A percentile compares a stretch with the other conserved stretches of the same genome.
Conservation (phyloP, 23 tunicate genomes). For the Botrylloides violaceus region DNA sequence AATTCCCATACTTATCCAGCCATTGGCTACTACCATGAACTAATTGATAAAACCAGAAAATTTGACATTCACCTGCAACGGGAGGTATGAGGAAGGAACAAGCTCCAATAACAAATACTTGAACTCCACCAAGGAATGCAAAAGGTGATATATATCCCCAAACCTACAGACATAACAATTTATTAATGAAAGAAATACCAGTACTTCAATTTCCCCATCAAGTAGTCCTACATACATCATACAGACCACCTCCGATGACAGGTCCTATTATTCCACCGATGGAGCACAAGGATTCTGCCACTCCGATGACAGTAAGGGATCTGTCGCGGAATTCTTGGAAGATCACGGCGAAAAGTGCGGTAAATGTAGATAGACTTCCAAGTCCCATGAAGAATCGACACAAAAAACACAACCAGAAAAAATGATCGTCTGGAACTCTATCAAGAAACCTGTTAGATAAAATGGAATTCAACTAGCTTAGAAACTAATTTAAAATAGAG, state of each 20-base stretch:
- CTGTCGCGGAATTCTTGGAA: constrained; percentile 79
- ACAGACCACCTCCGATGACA: constrained; percentile 68
- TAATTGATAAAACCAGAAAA: too few species aligned
- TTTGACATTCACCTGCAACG: constrained; percentile 71
- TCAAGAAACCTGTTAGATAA: not conserved
- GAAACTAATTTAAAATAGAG: too few species aligned
- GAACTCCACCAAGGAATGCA: constrained; percentile 61
- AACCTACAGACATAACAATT: constrained; percentile 26
- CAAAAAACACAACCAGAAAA: constrained; percentile 35
- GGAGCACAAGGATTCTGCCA: constrained; percentile 61
- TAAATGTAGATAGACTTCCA: constrained; percentile 66
- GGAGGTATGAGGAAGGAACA: constrained; percentile 44
- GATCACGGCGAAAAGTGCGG: constrained; percentile 81
- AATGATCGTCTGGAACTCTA: constrained; percentile 17
- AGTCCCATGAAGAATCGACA: constrained; percentile 73
- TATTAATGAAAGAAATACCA: not conserved
- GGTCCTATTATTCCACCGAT: constrained; percentile 90
- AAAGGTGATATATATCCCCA: constrained; percentile 82
- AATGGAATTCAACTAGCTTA: not conserved
- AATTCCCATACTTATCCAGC: too few species aligned
- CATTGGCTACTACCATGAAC: too few species aligned
- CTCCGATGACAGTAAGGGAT: constrained; percentile 72
- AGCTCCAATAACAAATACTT: constrained; percentile 24
- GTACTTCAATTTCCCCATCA: not conserved
- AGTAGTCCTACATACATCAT: constrained; percentile 40